Conservation (phyloP, 2,888 invertebrate genomes). For the Lutraria lutraria region DNA sequence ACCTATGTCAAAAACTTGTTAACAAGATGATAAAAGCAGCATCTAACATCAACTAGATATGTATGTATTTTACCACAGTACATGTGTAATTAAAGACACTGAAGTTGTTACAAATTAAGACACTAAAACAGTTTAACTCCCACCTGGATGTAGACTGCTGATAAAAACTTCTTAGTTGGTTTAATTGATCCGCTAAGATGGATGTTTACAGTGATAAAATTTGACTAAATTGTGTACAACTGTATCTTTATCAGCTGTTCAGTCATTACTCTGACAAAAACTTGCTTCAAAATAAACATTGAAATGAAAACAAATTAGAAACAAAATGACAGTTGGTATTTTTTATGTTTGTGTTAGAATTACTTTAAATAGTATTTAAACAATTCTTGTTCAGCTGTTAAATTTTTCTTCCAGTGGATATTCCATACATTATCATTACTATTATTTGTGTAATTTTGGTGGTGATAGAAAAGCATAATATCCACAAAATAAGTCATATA, state of each 20-base stretch:
- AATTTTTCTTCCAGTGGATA: no score
- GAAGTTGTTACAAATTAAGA: background rate
- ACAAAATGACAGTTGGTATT: background rate
- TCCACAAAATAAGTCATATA: no score
- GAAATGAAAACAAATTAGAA: background rate
- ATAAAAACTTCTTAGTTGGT: background rate
- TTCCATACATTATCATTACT: no score
- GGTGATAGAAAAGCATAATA: no score
- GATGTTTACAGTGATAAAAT: background rate
- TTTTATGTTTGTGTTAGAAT: no score
- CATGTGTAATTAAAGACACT: background rate
- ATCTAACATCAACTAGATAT: background rate
- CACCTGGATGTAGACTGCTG: background rate
- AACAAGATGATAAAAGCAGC: background rate
- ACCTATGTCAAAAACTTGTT: constrained; percentile 15
- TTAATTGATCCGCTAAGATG: background rate
- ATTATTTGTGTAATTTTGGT: no score
- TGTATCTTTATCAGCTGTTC: constrained; percentile 4
- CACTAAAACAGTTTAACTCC: background rate
- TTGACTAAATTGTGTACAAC: background rate
- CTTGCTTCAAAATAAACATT: background rate
- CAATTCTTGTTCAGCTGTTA: no score
- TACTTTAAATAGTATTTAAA: no score
- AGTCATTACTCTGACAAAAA: background rate
- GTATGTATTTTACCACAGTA: background rate